A percentile compares a stretch with the other conserved stretches of the same genome.
phyloP scores from a whole-genome alignment of 2,113 vertebrate species.

The Tauraco erythrolophus region DNA sequence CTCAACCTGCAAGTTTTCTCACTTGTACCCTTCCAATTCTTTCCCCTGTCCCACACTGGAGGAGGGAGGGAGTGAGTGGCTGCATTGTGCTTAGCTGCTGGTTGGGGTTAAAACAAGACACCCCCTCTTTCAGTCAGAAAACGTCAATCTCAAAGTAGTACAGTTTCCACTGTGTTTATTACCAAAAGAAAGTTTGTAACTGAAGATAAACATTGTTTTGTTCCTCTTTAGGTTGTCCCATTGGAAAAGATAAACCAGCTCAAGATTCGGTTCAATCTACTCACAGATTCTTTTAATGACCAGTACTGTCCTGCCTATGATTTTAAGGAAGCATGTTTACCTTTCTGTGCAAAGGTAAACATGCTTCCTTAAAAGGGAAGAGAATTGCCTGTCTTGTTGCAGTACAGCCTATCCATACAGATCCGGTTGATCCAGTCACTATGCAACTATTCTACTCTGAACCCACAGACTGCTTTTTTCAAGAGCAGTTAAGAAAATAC shows the following conservation, averaged over 20 bases:
- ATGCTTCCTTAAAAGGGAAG: neutral
- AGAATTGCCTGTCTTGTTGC: rapidly evolving
- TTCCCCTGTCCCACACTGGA: too few species aligned
- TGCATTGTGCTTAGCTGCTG: too few species aligned
- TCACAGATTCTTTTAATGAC: neutral
- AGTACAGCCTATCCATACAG: neutral
- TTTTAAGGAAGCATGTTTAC: neutral
- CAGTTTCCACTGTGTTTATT: neutral
- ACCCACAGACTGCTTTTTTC: neutral
- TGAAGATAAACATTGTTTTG: neutral
- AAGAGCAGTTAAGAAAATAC: neutral
- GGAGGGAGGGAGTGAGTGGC: too few species aligned
- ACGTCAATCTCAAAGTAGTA: neutral
- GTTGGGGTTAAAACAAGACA: too few species aligned
- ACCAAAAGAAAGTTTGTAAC: neutral
- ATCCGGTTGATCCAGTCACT: neutral
- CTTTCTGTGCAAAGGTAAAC: neutral
- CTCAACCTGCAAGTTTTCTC: too few species aligned
- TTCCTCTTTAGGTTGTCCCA: neutral
- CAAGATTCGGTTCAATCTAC: neutral
- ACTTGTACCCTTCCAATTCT: too few species aligned
- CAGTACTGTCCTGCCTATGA: neutral
- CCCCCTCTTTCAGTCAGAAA: neutral
- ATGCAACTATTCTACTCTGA: neutral
- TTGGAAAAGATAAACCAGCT: neutral